Conservation (phyloP, 2,888 invertebrate genomes). For the Galeruca laticollis region DNA sequence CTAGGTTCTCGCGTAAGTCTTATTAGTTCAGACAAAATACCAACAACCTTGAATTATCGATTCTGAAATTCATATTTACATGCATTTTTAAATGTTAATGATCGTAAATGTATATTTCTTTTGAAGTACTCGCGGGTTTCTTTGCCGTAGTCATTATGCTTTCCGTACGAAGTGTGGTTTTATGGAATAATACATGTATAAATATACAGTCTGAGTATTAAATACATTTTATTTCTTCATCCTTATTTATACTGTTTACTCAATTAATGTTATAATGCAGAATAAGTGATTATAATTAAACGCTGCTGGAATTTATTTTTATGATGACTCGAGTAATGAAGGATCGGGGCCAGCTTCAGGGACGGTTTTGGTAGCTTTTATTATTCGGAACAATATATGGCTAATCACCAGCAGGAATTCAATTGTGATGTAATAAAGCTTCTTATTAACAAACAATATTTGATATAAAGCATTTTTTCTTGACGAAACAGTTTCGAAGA, state of each 20-base stretch:
- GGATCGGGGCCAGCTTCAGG: background rate
- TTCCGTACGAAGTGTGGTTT: background rate
- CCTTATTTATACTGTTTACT: background rate
- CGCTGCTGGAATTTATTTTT: background rate
- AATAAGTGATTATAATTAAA: slow-evolving; percentile 1
- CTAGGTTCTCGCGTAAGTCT: too few relatives aligned
- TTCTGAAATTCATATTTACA: too few relatives aligned
- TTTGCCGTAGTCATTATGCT: background rate
- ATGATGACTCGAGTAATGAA: slow-evolving; percentile 1
- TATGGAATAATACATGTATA: background rate
- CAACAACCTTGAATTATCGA: too few relatives aligned
- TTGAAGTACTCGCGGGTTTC: background rate
- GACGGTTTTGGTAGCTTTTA: slow-evolving; percentile 3
- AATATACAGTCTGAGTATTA: background rate
- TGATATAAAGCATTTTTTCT: too few relatives aligned
- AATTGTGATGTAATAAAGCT: too few relatives aligned
- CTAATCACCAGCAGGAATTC: background rate
- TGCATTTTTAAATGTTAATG: too few relatives aligned
- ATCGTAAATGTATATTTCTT: too few relatives aligned
- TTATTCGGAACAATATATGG: background rate
- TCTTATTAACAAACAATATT: too few relatives aligned
- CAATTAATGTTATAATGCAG: background rate
- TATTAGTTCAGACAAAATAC: too few relatives aligned
- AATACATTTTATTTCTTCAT: background rate
- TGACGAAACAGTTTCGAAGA: too few relatives aligned